Conservation (phyloP, 2,113 vertebrate species). For the Pongo abelii region DNA sequence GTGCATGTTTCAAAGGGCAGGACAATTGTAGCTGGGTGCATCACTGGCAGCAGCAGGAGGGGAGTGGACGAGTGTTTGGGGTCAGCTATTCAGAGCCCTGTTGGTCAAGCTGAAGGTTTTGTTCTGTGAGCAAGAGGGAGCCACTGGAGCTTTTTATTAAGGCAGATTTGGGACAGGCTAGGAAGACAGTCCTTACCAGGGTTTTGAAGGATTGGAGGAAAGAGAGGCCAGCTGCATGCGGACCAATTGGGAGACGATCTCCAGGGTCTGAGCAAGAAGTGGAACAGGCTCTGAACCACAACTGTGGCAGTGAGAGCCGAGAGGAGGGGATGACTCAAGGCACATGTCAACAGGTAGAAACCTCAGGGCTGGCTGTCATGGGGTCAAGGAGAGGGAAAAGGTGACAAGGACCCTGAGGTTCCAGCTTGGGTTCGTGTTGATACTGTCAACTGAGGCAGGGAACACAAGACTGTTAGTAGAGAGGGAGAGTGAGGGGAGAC, state of each 20-base stretch:
- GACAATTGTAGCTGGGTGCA: rapidly evolving
- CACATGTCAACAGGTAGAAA: background rate
- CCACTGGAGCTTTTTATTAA: background rate
- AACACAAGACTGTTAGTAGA: background rate
- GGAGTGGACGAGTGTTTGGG: background rate
- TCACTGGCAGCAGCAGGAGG: background rate
- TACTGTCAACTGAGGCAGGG: background rate
- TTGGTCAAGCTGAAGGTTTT: background rate
- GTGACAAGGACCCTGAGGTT: background rate
- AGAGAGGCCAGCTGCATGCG: background rate
- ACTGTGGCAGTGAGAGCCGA: background rate
- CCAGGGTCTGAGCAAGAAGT: background rate
- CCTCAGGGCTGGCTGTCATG: background rate
- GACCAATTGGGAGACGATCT: background rate
- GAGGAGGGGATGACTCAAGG: background rate
- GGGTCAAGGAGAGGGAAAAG: background rate
- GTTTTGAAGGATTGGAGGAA: background rate
- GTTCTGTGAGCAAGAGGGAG: background rate
- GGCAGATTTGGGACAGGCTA: background rate
- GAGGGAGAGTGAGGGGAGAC: background rate
- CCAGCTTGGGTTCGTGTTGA: too few relatives aligned
- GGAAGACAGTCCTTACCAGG: background rate
- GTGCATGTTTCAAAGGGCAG: background rate
- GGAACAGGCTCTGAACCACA: background rate
- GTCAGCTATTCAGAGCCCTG: background rate